Base-by-base conservation (phyloP, 2,888 invertebrate species). In the Thelaira solivaga region DNA sequence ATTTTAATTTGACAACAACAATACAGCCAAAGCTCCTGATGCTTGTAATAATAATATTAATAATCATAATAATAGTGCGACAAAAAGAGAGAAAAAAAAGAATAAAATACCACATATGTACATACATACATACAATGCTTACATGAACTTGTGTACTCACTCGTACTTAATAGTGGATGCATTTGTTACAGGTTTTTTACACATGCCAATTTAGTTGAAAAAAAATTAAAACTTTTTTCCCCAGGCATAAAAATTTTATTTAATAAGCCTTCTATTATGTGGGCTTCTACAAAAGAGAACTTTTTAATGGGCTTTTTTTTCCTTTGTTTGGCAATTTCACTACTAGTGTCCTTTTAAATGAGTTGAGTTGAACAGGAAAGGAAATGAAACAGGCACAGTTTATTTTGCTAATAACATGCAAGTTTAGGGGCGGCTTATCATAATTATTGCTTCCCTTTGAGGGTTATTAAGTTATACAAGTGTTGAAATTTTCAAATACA, bases 1-100 rank as follows among this genome's bases (percentile, higher is more conserved):
- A 72, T 45, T 62, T 62, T 53, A 62, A 72, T 72, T 72, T 72
- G 61, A 61, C 69, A 71, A 71, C 62, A 45, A 47, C 59, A 31
- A 29, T 36, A 24, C 1, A 43, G 10, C 36, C 29, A 4, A n/a
- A 18, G 39, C 49, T 69, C 47, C 47, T 49, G 26, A 59, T 69
- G 68, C 39, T 47, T 47, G 18, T 57, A 36, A 16, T 26, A 24
- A 36, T 22, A 24, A 67, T 45, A 24, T n/a, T n/a, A n/a, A n/a
- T n/a, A n/a, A n/a, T n/a, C n/a, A n/a, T n/a, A n/a, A n/a, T n/a
- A n/a, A n/a, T n/a, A n/a, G n/a, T n/a, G n/a, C n/a, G n/a, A n/a
- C n/a, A n/a, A n/a, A n/a, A n/a, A n/a, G 34, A 34, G 24, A 7
- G 24, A 13, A 20, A 68, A n/a, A 10, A 59, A 13, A 13, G 13